Percentiles rank a stretch among this genome's conserved stretches.
phyloP scores from a whole-genome alignment of 2,113 vertebrate genomes.

The Cyphomyrus discorhynchus region DNA sequence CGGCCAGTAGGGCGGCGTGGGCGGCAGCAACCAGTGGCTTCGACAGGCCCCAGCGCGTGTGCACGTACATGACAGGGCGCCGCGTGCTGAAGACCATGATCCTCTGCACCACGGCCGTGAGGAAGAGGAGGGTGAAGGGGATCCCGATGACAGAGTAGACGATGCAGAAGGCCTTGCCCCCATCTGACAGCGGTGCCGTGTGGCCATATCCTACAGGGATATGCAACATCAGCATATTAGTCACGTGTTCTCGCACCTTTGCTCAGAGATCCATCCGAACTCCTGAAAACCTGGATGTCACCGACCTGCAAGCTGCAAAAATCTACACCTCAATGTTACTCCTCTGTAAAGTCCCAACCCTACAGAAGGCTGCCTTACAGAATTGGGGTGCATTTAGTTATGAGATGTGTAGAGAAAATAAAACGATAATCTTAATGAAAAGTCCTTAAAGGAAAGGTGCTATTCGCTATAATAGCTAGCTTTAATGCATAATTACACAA shows the following conservation, averaged over 20 bases:
- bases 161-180: constrained; percentile 93
- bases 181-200: constrained; percentile 88
- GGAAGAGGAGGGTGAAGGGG: constrained; percentile 92
- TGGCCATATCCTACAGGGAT: constrained; percentile 80
- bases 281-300: neutral
- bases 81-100: constrained; percentile 80
- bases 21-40: constrained; percentile 79
- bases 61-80: constrained; percentile 75
- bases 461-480: neutral
- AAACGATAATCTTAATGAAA: neutral
- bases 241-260: neutral
- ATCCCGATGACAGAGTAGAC: constrained; percentile 91
- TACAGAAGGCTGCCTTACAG: neutral
- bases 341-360: neutral
- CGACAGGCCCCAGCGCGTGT: constrained; percentile 81
- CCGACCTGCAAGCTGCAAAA: neutral
- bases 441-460: neutral
- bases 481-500: neutral
- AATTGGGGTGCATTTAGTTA: neutral
- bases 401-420: neutral
- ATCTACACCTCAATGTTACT: neutral
- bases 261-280: neutral
- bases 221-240: neutral
- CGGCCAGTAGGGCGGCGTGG: constrained; percentile 72
- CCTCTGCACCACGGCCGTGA: constrained; percentile 90